Conservation (phyloP, 2,797 vertebrate species). For the Crenichthys baileyi region DNA sequence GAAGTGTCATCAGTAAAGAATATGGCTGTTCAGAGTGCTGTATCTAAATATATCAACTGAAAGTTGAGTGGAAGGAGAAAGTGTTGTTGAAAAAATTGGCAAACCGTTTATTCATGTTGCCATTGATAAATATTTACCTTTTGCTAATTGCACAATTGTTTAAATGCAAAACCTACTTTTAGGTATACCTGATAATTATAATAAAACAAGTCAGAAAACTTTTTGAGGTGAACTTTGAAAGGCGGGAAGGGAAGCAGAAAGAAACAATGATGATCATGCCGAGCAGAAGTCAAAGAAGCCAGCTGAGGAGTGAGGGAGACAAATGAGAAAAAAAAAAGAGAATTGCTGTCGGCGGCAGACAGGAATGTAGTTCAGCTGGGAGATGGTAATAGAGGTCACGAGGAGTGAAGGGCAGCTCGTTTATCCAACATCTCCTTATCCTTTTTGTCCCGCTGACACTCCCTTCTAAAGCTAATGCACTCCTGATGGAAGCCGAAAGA, state of each 20-base stretch:
- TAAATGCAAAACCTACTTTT: neutral
- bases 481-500: slow-evolving; percentile 64
- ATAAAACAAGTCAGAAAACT: neutral
- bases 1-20: too few relatives aligned
- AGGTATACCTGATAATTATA: neutral
- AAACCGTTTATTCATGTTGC: neutral
- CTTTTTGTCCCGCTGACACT: slow-evolving; percentile 44
- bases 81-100: neutral
- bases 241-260: too few relatives aligned
- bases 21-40: neutral
- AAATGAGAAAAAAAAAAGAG: neutral
- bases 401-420: slow-evolving; percentile 50
- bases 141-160: neutral
- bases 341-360: slow-evolving; percentile 27
- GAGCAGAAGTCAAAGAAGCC: slow-evolving; percentile 22
- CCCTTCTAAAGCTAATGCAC: slow-evolving; percentile 70
- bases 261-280: neutral
- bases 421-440: slow-evolving; percentile 44
- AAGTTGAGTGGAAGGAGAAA: neutral
- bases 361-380: slow-evolving; percentile 39
- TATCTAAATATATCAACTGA: neutral
- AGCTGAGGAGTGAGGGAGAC: slow-evolving; percentile 8
- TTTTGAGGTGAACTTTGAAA: neutral
- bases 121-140: neutral
- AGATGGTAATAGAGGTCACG: slow-evolving; percentile 34